phyloP scores from a whole-genome alignment of 2,113 vertebrate species.

The Syrmaticus mikado region DNA sequence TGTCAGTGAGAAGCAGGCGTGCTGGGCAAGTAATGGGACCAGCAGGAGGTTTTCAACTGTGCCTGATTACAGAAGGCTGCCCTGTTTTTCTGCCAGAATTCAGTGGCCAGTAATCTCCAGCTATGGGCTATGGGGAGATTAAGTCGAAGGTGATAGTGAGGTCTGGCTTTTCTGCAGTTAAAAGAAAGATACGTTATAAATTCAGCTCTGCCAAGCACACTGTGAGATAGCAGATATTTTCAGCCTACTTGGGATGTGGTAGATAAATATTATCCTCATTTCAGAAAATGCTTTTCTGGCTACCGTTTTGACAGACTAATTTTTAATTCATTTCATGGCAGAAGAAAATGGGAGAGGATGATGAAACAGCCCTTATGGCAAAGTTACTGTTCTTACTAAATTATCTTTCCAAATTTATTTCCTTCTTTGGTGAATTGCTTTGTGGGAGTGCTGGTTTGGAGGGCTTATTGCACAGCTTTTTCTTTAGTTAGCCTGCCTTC shows the following conservation, averaged over 20 bases:
- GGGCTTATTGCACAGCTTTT: neutral
- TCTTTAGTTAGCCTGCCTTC: neutral
- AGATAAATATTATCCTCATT: neutral
- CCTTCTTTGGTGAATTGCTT: neutral
- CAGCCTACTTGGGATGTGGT: neutral
- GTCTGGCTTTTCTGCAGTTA: neutral
- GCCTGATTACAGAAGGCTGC: neutral
- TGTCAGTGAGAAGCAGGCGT: neutral
- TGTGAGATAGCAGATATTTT: neutral
- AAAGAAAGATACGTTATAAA: neutral
- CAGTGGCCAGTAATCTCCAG: neutral
- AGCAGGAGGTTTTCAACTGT: neutral
- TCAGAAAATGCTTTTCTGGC: neutral
- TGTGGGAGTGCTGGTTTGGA: neutral
- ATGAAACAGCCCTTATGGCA: neutral
- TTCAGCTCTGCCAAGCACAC: neutral
- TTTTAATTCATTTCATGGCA: neutral
- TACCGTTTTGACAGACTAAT: neutral
- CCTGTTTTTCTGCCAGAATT: neutral
- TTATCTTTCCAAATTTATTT: neutral
- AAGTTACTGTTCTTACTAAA: neutral
- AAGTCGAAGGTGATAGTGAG: neutral
- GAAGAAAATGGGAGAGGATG: neutral
- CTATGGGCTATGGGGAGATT: neutral
- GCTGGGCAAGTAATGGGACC: neutral